A percentile compares a stretch with the other conserved stretches of the same genome.
These are phyloP conservation scores for Drosophila gaucha DNA, from an alignment of 2,888 invertebrate species.

Conservation along the genomic window DNA sequence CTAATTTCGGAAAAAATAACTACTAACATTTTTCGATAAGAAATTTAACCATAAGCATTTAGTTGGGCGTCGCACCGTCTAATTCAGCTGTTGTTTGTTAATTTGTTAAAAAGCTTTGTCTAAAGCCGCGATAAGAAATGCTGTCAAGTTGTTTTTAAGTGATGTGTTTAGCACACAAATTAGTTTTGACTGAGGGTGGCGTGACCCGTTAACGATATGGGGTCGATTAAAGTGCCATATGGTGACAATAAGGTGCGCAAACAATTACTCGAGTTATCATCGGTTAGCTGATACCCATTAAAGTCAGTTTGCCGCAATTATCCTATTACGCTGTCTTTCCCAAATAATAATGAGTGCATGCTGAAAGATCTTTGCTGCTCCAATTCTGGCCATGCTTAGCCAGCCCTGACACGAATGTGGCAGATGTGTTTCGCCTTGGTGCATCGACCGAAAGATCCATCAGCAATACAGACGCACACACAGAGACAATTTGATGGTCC, in stretches of 20 bases:
- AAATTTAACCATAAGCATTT: not conserved
- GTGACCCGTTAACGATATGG: constrained; percentile 6
- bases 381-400: constrained; percentile 1
- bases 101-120: constrained; percentile 8
- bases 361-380: constrained; percentile 22
- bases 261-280: constrained; percentile 19
- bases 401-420: constrained; percentile 1
- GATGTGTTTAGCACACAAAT: not conserved
- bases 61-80: constrained; percentile 10
- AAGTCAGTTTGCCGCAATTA: constrained; percentile 21
- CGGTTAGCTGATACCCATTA: constrained; percentile 13
- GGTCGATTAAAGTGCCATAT: constrained; percentile 24
- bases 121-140: constrained; percentile 7
- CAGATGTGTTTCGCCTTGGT: constrained; percentile 14
- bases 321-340: constrained; percentile 25
- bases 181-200: not conserved
- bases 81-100: constrained; percentile 6
- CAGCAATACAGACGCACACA: constrained; percentile 11
- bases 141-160: constrained; percentile 4
- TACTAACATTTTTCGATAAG: not conserved
- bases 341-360: constrained; percentile 5
- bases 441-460: constrained; percentile 10
- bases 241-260: constrained; percentile 12
- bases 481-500: constrained; percentile 23
- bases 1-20: too few species aligned